Evolutionary conservation across 2,888 invertebrate genomes (phyloP), one percentile per base, ranked within the genome.

Genomic region (Pristionchus maxplancki): DNA sequence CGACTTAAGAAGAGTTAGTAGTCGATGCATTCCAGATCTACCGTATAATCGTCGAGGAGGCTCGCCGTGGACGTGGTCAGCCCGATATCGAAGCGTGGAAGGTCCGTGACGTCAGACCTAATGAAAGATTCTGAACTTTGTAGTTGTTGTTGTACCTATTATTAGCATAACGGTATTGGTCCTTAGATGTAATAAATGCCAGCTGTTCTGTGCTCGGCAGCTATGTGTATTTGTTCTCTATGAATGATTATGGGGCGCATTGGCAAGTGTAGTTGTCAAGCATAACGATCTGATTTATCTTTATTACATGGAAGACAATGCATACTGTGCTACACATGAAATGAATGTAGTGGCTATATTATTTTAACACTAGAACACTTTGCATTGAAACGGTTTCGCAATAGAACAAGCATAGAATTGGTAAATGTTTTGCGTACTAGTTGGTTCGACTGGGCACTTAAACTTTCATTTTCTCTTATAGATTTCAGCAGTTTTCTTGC

Each of bases 41-140:
- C 86, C 86, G 86, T 71, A 50, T 87, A 34, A 71, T 71, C 86
- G 86, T 87, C 8, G 86, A 87, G 15, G 86, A 87, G 50, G 67
- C 67, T 53, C 86, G 86, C 50, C 86, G 86, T 71, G 86, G 86
- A 48, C 86, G 86, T 87, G 86, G 86, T 3, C 67, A 50, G 48
- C 86, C 71, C n/a, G 86, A 87, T 28, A 53, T 87, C 34, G 86
- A 87, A 34, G 86, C 86, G 11, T 87, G 86, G 86, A 87, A 87
- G 71, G 86, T 87, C 86, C 44, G 86, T 6, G 86, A 87, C n/a
- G 86, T 87, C 71, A 71, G 82, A 20, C 82, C 50, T 20, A 53
- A 53, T 53, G 82, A 83, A 24, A 40, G 82, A 53, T 83, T 83
- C 82, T 83, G 44, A 53, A 13, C n/a, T 40, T 20, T 9, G 71